Evolutionary conservation across 2,113 vertebrate genomes (phyloP), one percentile per base, ranked within the genome.

Genomic region (Eubucco bourcierii): DNA sequence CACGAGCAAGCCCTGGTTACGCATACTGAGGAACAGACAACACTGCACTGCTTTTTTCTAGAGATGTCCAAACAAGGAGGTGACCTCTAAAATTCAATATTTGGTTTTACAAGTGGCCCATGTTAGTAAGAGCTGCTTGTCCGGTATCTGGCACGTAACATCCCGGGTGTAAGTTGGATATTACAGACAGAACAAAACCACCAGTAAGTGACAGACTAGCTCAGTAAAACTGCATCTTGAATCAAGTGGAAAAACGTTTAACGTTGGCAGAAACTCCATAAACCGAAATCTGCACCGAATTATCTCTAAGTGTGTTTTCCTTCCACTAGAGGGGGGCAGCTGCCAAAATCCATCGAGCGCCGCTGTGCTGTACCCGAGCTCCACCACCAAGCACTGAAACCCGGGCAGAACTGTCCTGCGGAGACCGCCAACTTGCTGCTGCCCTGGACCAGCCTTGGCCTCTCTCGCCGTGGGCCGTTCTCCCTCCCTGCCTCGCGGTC

Each of bases 21-120:
- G 13, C 6, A 24, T 71, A 68, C 73, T 33, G 37, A 82, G 47
- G 47, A 34, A 52, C 3, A 4, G 33, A 27, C 7, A 56, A 61
- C 8, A 9, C 24, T 29, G 53, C 47, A 19, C 20, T 9, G 4
- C 12, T 78, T 61, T 12, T 67, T 67, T 56, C 39, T 16, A 23
- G 39, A 56, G 83, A 96, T 92, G 77, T 87, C 96, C 94, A 96
- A 96, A 93, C 81, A 96, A 94, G 94, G 93, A 95, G 64, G 41
- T 79, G 71, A 20, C 52, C 59, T 80, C 78, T 37, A 33, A 34
- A 70, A 79, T 37, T 12, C 61, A 77, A 33, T n/a, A 15, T 7
- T 61, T 66, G 8, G 4, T 50, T 50, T 9, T n/a, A 18, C 15
- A 61, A 27, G 46, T 34, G 58, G n/a, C 33, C 15, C 59, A 1